Conservation (phyloP, 2,797 vertebrate genomes). For the Myripristis murdjan region DNA sequence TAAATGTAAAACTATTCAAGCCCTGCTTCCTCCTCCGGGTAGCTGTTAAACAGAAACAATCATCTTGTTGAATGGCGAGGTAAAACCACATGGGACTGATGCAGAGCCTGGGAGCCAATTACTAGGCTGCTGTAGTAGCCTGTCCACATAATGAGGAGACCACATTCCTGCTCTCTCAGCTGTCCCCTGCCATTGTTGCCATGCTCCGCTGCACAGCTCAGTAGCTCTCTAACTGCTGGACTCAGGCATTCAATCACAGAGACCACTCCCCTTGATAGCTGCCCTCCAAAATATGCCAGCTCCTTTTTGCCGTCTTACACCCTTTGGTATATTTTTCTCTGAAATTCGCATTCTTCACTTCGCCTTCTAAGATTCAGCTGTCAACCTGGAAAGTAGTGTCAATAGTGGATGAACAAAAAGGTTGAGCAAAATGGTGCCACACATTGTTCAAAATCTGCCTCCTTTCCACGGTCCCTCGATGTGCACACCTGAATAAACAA, state of each 20-base stretch:
- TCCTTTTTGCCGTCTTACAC: background rate
- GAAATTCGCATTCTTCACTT: constrained; percentile 2
- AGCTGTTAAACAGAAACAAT: constrained; percentile 57
- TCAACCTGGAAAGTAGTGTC: background rate
- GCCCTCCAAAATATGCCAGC: no score
- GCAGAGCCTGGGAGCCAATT: constrained; percentile 72
- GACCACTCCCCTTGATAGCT: constrained; percentile 48
- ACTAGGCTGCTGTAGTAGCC: constrained; percentile 62
- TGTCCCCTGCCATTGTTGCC: constrained; percentile 65
- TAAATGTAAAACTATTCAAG: constrained; percentile 52
- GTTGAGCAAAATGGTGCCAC: constrained; percentile 30
- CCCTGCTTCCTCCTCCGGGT: constrained; percentile 38
- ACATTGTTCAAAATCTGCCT: constrained; percentile 44
- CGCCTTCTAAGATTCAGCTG: background rate
- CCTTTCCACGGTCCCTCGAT: constrained; percentile 44
- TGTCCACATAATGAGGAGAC: constrained; percentile 70
- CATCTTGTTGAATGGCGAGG: constrained; percentile 41
- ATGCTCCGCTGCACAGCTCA: constrained; percentile 51
- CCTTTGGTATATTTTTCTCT: constrained; percentile 1
- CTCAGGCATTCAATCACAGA: constrained; percentile 42
- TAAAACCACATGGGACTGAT: constrained; percentile 64
- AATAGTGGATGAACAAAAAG: background rate
- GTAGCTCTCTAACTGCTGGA: no score
- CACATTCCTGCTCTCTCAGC: constrained; percentile 79
- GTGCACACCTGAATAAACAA: constrained; percentile 85